These are phyloP conservation scores for Hirtodrosophila confusa DNA, from an alignment of 2,888 invertebrate genomes.

Conservation along the genomic window DNA sequence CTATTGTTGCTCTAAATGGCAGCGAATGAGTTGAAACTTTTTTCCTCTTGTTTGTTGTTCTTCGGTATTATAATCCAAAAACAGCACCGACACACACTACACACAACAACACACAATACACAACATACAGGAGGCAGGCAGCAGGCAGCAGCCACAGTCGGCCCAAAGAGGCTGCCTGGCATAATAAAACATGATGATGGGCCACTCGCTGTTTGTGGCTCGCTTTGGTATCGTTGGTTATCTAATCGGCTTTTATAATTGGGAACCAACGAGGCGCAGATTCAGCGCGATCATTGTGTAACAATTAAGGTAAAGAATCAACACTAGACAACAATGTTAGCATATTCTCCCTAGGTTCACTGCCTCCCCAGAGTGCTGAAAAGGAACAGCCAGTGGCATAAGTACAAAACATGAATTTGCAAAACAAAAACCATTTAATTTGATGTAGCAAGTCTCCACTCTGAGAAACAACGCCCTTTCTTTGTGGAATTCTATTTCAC, in stretches of 20 bases:
- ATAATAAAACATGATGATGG: conserved; percentile 76
- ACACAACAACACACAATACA: conserved; percentile 13
- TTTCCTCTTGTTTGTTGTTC: conserved; percentile 44
- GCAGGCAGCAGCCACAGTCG: neutral
- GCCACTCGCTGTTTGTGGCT: conserved; percentile 52
- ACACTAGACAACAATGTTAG: conserved; percentile 45
- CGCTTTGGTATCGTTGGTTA: conserved; percentile 64
- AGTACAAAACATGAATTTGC: conserved; percentile 50
- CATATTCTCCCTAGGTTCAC: conserved; percentile 17
- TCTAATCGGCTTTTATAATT: conserved; percentile 79
- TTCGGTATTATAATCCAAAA: conserved; percentile 62
- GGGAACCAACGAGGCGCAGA: conserved; percentile 69
- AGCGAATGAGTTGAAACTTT: conserved; percentile 73
- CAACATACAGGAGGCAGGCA: conserved; percentile 6
- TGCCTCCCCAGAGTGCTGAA: conserved; percentile 32
- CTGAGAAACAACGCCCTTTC: neutral
- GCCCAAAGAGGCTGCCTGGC: conserved; percentile 42
- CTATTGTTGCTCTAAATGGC: conserved; percentile 78
- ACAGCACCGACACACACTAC: conserved; percentile 61
- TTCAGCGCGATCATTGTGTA: conserved; percentile 79
- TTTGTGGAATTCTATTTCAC: no score
- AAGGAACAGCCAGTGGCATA: conserved; percentile 27
- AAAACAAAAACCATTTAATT: conserved; percentile 38
- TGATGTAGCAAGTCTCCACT: conserved; percentile 32
- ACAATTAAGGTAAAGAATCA: conserved; percentile 74